These are phyloP conservation scores for Aphrocallistes beatrix DNA, from an alignment of 37 sponge, comb jelly and placozoan species.

Conservation along the genomic window DNA sequence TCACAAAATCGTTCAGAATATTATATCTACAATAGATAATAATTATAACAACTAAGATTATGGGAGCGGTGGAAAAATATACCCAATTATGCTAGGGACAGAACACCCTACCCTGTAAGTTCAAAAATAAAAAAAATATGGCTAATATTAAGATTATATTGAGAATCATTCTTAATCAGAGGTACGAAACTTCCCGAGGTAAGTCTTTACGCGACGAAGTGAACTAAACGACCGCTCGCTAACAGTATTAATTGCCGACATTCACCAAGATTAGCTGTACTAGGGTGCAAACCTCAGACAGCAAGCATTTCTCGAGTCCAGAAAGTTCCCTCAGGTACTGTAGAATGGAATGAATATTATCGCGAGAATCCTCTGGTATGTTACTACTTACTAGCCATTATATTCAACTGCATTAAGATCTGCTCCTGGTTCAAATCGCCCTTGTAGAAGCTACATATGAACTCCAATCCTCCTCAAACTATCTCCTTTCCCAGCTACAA, in stretches of 20 bases:
- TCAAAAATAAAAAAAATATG: no score
- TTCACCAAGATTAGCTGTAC: neutral
- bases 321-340: no score
- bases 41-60: no score
- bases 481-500: neutral
- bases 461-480: neutral
- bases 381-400: neutral
- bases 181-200: no score
- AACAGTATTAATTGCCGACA: neutral
- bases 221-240: neutral
- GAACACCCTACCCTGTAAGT: no score
- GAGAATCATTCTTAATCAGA: no score
- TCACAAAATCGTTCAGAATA: no score
- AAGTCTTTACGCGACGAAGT: neutral
- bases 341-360: no score
- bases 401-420: neutral
- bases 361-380: neutral
- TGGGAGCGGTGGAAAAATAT: no score
- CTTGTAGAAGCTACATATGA: neutral
- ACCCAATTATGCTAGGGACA: no score
- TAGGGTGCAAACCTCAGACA: neutral
- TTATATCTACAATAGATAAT: no score
- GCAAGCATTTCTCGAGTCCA: neutral
- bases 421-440: neutral
- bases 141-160: no score